phyloP scores from a whole-genome alignment of 1,140 invertebrate genomes.

The Sweltsa coloradensis region DNA sequence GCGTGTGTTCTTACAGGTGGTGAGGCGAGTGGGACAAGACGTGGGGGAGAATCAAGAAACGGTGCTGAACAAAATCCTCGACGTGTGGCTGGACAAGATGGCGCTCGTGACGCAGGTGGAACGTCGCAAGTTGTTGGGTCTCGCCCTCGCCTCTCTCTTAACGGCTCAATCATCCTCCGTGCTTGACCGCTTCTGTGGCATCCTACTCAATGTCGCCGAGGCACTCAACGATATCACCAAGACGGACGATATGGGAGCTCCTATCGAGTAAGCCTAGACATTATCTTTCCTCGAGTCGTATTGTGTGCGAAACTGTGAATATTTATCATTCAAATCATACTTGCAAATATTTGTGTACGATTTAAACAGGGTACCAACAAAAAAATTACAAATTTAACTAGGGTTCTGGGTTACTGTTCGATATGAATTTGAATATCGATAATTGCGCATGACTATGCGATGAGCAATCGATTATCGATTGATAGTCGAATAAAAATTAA shows the following conservation, averaged over 20 bases:
- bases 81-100: constrained; percentile 70
- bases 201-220: constrained; percentile 68
- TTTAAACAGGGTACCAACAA: too few relatives aligned
- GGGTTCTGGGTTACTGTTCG: too few relatives aligned
- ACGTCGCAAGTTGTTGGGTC: constrained; percentile 64
- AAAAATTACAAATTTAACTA: too few relatives aligned
- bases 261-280: constrained; percentile 64
- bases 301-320: too few relatives aligned
- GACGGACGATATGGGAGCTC: constrained; percentile 49
- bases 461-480: too few relatives aligned
- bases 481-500: too few relatives aligned
- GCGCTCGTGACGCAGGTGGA: constrained; percentile 62
- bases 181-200: constrained; percentile 56
- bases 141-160: constrained; percentile 71
- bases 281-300: too few relatives aligned
- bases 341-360: too few relatives aligned
- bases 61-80: constrained; percentile 55
- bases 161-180: constrained; percentile 50
- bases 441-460: too few relatives aligned
- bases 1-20: constrained; percentile 42
- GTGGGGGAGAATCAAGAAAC: constrained; percentile 30
- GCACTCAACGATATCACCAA: constrained; percentile 76
- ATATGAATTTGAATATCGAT: too few relatives aligned
- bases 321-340: too few relatives aligned
- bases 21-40: constrained; percentile 25